Conservation (phyloP, 2,888 invertebrate genomes). For the Acanthosepion esculentum region DNA sequence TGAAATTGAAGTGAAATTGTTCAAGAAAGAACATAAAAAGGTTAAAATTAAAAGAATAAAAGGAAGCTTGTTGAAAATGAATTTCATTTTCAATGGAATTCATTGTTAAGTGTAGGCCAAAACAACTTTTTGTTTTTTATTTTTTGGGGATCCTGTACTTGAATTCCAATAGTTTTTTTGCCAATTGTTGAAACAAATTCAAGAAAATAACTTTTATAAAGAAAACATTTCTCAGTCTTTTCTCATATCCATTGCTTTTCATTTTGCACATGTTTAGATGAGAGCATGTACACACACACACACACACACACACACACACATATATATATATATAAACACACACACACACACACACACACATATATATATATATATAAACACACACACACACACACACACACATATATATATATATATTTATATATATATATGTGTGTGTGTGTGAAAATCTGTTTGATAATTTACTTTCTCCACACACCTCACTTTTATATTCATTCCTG, state of each 20-base stretch:
- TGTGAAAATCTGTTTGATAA: not conserved
- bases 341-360: not conserved
- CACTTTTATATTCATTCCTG: not conserved
- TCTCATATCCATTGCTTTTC: not conserved
- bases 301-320: too few relatives aligned
- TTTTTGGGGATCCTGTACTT: not conserved
- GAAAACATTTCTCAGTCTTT: not conserved
- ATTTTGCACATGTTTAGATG: not conserved
- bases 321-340: too few relatives aligned
- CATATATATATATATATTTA: too few relatives aligned
- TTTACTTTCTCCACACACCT: not conserved
- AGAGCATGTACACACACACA: not conserved
- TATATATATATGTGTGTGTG: too few relatives aligned
- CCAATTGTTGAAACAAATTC: not conserved
- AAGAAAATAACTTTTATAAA: not conserved
- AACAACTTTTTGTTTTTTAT: not conserved
- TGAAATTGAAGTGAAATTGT: not conserved
- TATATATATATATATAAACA: too few relatives aligned
- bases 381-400: not conserved
- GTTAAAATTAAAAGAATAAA: not conserved
- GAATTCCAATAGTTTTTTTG: not conserved
- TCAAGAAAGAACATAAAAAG: not conserved
- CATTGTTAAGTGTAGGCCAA: not conserved
- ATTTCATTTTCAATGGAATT: not conserved
- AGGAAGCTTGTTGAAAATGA: not conserved